Evolutionary conservation across 2,797 vertebrate genomes (phyloP).

Genomic region (Microhierax caerulescens): DNA sequence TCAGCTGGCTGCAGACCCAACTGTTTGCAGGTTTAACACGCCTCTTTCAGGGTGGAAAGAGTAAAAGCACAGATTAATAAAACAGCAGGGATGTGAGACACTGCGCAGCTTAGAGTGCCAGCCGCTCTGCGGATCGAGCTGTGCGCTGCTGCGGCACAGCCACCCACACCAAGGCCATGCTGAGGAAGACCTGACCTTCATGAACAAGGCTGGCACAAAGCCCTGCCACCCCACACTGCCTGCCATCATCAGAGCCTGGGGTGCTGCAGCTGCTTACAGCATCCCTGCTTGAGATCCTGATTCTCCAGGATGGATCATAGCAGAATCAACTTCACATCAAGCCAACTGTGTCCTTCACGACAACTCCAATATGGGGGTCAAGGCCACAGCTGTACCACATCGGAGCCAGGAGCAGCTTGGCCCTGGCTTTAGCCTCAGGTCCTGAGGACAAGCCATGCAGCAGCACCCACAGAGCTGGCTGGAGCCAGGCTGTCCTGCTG

Average conservation of each 20-base stretch:
- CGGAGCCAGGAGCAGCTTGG: neutral
- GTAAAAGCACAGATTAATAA: accelerated
- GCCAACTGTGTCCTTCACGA: neutral
- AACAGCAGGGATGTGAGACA: neutral
- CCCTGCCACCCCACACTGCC: neutral
- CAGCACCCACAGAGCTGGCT: neutral
- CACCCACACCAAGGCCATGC: accelerated
- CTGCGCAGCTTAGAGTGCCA: neutral
- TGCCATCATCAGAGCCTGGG: neutral
- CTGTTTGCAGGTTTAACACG: neutral
- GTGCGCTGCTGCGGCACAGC: accelerated
- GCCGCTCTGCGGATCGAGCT: neutral
- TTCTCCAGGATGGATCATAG: neutral
- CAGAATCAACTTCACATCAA: neutral
- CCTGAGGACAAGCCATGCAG: neutral
- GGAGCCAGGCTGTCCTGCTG: neutral
- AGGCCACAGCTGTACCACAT: accelerated
- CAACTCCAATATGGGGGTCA: accelerated
- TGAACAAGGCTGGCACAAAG: neutral
- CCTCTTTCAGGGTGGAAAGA: neutral
- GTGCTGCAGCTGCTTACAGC: neutral
- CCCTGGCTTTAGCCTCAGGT: neutral
- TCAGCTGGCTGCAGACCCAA: neutral
- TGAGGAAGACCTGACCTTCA: neutral
- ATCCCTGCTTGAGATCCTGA: neutral